phyloP scores from a whole-genome alignment of 1,140 invertebrate genomes.

The Drosophila nigromelanica region DNA sequence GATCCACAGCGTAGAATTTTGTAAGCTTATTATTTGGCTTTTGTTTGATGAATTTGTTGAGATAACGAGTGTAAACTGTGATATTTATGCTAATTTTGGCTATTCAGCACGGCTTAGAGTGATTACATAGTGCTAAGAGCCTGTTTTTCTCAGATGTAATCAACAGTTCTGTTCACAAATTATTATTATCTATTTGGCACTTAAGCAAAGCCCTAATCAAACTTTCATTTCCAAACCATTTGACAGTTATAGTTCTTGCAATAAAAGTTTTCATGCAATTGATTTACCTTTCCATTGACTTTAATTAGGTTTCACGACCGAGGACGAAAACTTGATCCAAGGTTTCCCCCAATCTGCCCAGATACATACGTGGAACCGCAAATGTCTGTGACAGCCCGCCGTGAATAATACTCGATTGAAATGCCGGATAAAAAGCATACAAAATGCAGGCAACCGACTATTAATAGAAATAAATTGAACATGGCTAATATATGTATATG shows the following conservation, averaged over 20 bases:
- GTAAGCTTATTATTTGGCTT: constrained; percentile 38
- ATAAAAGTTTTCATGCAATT: constrained; percentile 49
- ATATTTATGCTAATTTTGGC: constrained; percentile 26
- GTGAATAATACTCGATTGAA: constrained; percentile 56
- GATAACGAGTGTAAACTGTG: constrained; percentile 45
- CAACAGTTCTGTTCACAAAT: constrained; percentile 28
- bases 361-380: background rate
- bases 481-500: constrained; percentile 21
- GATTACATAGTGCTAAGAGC: constrained; percentile 25
- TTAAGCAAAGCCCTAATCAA: background rate
- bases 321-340: background rate
- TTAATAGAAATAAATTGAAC: constrained; percentile 78
- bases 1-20: constrained; percentile 30
- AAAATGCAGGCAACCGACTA: constrained; percentile 60
- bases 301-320: constrained; percentile 42
- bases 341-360: background rate
- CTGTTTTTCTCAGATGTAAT: constrained; percentile 29
- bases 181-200: constrained; percentile 29
- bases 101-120: constrained; percentile 29
- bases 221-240: constrained; percentile 27
- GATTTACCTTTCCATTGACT: constrained; percentile 40
- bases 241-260: constrained; percentile 3
- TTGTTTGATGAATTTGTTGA: constrained; percentile 19
- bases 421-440: constrained; percentile 58
- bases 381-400: background rate